phyloP scores from a whole-genome alignment of 2,888 invertebrate species.

The Branchipolynoe longqiensis region DNA sequence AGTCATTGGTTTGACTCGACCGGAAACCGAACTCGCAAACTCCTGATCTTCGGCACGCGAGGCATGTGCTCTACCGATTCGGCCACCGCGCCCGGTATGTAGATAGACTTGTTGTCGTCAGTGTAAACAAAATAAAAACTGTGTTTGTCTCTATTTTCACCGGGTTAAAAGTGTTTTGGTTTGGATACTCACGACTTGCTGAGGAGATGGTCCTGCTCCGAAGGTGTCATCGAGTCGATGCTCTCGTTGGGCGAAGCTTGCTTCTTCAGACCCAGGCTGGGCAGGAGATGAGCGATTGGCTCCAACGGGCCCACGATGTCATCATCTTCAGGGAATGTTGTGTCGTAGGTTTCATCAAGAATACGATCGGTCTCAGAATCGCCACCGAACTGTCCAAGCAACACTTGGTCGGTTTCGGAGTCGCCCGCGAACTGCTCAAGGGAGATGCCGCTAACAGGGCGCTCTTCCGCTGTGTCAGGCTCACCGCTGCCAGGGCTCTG shows the following conservation, averaged over 20 bases:
- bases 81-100: no score
- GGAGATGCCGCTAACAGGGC: no score
- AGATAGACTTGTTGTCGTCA: no score
- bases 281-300: background rate
- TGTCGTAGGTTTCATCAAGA: constrained; percentile 10
- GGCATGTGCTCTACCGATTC: no score
- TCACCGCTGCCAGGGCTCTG: constrained; percentile 5
- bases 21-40: no score
- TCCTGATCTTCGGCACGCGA: no score
- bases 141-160: no score
- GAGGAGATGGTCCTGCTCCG: constrained; percentile 64
- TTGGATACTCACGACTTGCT: constrained; percentile 64
- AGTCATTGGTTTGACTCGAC: no score
- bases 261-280: constrained; percentile 55
- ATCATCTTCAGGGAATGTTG: constrained; percentile 4
- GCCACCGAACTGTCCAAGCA: background rate
- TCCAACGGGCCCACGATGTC: constrained; percentile 11
- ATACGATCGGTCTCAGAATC: constrained; percentile 16
- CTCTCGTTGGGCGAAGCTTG: constrained; percentile 59
- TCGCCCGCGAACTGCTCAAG: background rate
- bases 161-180: no score
- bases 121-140: no score
- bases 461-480: constrained; percentile 2
- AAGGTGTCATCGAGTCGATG: constrained; percentile 64
- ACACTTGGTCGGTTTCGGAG: background rate